Percentiles rank a stretch among this genome's conserved stretches.
These are phyloP conservation scores for Microvelia longipes DNA, from an alignment of 1,140 invertebrate species.

Conservation along the genomic window DNA sequence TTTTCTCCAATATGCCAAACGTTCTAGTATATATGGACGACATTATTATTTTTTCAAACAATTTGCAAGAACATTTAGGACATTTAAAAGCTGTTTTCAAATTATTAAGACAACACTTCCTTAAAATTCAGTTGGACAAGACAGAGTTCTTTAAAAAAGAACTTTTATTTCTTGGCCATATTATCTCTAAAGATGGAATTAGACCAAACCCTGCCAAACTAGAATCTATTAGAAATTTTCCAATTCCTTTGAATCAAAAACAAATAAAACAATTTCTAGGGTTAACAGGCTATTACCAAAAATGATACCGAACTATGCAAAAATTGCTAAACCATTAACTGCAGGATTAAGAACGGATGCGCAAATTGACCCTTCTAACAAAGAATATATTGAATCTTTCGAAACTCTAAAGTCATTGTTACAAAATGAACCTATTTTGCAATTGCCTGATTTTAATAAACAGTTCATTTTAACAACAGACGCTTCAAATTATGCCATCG, in stretches of 20 bases:
- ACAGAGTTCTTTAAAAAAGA: slow-evolving; percentile 23
- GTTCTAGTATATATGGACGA: slow-evolving; percentile 32
- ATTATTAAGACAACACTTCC: slow-evolving; percentile 10
- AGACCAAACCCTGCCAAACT: slow-evolving; percentile 25
- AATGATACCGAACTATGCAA: slow-evolving; percentile 26
- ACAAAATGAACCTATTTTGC: slow-evolving; percentile 4
- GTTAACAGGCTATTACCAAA: slow-evolving; percentile 28
- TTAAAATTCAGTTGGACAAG: slow-evolving; percentile 20
- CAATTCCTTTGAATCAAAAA: slow-evolving; percentile 26
- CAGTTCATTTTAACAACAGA: slow-evolving; percentile 30
- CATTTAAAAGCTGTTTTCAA: slow-evolving; percentile 21
- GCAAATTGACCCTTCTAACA: slow-evolving; percentile 5
- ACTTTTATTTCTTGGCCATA: slow-evolving; percentile 26
- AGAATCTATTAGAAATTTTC: slow-evolving; percentile 23
- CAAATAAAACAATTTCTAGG: slow-evolving; percentile 31
- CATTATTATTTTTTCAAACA: slow-evolving; percentile 27
- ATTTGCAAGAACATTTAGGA: slow-evolving; percentile 26
- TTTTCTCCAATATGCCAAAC: slow-evolving; percentile 8
- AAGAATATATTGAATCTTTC: slow-evolving; percentile 1
- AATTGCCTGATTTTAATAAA: slow-evolving; percentile 21
- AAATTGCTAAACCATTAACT: slow-evolving; percentile 24
- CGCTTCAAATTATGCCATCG: slow-evolving; percentile 26
- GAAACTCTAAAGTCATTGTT: slow-evolving; percentile 1
- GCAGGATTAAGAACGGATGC: slow-evolving; percentile 23
- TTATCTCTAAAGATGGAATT: slow-evolving; percentile 24